These are phyloP conservation scores for Cryptotis parvus DNA, from an alignment of 2,113 vertebrate species.

Conservation along the genomic window DNA sequence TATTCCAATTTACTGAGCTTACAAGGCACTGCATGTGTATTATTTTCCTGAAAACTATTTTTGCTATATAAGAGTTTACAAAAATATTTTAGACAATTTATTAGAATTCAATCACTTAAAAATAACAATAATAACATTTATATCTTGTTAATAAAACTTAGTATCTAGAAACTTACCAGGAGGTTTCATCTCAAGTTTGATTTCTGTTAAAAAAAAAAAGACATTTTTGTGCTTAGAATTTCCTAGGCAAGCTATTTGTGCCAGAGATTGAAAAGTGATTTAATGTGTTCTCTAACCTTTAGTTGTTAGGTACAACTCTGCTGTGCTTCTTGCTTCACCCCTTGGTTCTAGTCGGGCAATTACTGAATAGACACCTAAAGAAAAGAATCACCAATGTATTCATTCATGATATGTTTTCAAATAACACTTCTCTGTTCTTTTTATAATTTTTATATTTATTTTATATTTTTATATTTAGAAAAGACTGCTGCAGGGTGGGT, in stretches of 20 bases:
- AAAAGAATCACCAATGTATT: constrained; percentile 56
- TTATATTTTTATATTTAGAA: too few species aligned
- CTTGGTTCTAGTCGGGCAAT: constrained; percentile 95
- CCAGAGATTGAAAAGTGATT: not conserved
- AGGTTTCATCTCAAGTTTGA: constrained; percentile 92
- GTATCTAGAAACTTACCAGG: constrained; percentile 88
- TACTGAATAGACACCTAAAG: constrained; percentile 97
- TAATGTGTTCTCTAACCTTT: constrained; percentile 89
- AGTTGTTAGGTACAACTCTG: constrained; percentile 94
- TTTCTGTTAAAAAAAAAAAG: constrained; percentile 90
- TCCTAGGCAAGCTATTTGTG: not conserved
- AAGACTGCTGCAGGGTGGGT: too few species aligned
- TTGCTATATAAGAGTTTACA: not conserved
- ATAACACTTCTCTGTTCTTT: too few species aligned
- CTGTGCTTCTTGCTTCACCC: constrained; percentile 94
- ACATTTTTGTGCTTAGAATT: constrained; percentile 75
- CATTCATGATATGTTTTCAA: not conserved
- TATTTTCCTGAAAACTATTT: not conserved
- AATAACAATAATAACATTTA: not conserved
- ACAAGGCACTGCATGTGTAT: not conserved
- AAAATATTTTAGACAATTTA: not conserved
- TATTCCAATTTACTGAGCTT: constrained; percentile 3
- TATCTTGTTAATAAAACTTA: not conserved
- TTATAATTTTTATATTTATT: too few species aligned
- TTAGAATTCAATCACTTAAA: constrained; percentile 38